These are phyloP conservation scores for Cavia aperea DNA, from an alignment of 2,113 vertebrate genomes.

Conservation along the genomic window DNA sequence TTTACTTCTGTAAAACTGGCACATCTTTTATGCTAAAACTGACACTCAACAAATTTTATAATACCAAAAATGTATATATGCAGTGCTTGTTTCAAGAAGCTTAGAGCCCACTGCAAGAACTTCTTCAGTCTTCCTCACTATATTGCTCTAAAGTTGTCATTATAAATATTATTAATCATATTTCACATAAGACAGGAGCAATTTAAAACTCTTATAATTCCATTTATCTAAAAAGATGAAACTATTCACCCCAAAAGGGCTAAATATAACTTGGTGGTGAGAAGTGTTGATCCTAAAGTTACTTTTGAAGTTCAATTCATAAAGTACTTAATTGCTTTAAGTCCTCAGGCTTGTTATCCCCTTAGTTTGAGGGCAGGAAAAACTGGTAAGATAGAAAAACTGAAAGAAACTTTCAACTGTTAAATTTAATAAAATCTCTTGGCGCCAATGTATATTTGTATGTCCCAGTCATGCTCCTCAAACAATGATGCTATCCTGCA, in stretches of 20 bases:
- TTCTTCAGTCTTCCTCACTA: slow-evolving; percentile 6
- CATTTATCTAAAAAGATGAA: slow-evolving; percentile 36
- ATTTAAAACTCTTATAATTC: slow-evolving; percentile 28
- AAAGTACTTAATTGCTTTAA: neutral
- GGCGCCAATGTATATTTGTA: neutral
- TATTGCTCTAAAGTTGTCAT: slow-evolving; percentile 21
- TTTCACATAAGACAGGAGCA: slow-evolving; percentile 32
- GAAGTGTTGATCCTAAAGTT: neutral
- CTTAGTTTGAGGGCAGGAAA: neutral
- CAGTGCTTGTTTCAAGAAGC: neutral
- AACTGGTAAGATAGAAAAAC: neutral
- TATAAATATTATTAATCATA: slow-evolving; percentile 32
- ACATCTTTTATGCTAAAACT: neutral
- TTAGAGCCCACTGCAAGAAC: neutral
- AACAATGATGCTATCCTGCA: neutral
- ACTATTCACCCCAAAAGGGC: neutral
- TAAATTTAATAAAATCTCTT: slow-evolving; percentile 13
- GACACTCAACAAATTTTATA: neutral
- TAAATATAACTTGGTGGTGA: slow-evolving; percentile 43
- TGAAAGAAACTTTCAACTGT: neutral
- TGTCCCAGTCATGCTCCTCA: neutral
- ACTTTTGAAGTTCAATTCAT: slow-evolving; percentile 26
- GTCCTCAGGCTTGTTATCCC: neutral
- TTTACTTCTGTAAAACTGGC: neutral
- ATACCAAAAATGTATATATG: neutral